A percentile compares a stretch with the other conserved stretches of the same genome.
Conservation (phyloP, 1,140 invertebrate species). For the Neodiprion fabricii region DNA sequence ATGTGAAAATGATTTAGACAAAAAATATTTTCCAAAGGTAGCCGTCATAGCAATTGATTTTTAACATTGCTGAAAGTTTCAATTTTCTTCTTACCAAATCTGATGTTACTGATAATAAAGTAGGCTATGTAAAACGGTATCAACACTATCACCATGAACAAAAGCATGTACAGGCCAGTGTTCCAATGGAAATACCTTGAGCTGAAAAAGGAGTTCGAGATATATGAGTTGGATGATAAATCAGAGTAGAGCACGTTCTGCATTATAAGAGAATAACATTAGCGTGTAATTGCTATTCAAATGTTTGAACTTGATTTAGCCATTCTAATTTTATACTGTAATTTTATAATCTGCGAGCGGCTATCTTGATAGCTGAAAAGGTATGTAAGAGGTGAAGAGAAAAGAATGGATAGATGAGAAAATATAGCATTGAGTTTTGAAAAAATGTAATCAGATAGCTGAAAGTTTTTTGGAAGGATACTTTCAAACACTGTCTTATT, state of each 20-base stretch:
- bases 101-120: conserved; percentile 90
- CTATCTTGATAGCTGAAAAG: background rate
- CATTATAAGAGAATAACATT: conserved; percentile 10
- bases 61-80: background rate
- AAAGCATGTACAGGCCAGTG: conserved; percentile 85
- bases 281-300: no score
- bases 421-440: no score
- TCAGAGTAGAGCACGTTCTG: conserved; percentile 25
- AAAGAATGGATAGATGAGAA: no score
- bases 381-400: no score
- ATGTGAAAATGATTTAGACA: conserved; percentile 36
- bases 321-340: conserved; percentile 26
- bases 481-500: no score
- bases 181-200: conserved; percentile 98
- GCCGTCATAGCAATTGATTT: conserved; percentile 12
- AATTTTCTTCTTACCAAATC: conserved; percentile 77
- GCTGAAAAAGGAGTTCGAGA: conserved; percentile 64
- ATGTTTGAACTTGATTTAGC: conserved; percentile 19
- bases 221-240: conserved; percentile 12
- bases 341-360: background rate
- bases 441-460: no score
- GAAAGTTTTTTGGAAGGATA: no score
- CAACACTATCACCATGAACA: conserved; percentile 94
- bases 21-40: conserved; percentile 20
- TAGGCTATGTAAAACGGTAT: conserved; percentile 98